Conservation (phyloP, 2,113 vertebrate species). For the Carollia perspicillata region DNA sequence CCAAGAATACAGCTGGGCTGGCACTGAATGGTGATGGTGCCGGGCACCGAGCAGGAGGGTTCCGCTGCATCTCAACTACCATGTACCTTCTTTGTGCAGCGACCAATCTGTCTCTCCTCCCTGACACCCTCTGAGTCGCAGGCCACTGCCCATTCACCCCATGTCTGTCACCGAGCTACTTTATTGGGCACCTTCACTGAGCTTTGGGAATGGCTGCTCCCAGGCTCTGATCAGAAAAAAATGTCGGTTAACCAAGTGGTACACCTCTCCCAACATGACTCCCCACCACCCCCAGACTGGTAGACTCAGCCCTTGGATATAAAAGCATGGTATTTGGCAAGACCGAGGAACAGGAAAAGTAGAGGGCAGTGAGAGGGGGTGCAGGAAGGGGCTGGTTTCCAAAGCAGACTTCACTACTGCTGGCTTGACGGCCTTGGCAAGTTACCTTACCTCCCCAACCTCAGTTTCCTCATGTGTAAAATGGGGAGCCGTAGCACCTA, state of each 20-base stretch:
- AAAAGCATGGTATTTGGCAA: neutral
- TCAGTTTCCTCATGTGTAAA: neutral
- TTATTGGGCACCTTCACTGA: slow-evolving; percentile 4
- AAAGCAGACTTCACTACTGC: neutral
- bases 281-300: neutral
- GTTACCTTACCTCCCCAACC: neutral
- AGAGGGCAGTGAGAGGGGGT: fast-evolving
- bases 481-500: neutral
- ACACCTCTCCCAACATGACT: neutral
- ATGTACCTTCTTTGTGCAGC: neutral
- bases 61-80: neutral
- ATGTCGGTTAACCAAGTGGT: neutral
- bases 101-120: neutral
- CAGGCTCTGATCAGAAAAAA: neutral
- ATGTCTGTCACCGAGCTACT: neutral
- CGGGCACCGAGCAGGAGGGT: neutral
- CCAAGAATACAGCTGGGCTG: slow-evolving; percentile 60
- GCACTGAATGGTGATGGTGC: neutral
- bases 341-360: neutral
- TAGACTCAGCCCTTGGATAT: neutral
- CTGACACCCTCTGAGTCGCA: neutral
- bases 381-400: neutral
- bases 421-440: neutral
- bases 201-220: neutral
- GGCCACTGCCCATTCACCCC: slow-evolving; percentile 18